Evolutionary conservation across 2,888 invertebrate genomes (phyloP).

Genomic region (Caradrina kadenii): DNA sequence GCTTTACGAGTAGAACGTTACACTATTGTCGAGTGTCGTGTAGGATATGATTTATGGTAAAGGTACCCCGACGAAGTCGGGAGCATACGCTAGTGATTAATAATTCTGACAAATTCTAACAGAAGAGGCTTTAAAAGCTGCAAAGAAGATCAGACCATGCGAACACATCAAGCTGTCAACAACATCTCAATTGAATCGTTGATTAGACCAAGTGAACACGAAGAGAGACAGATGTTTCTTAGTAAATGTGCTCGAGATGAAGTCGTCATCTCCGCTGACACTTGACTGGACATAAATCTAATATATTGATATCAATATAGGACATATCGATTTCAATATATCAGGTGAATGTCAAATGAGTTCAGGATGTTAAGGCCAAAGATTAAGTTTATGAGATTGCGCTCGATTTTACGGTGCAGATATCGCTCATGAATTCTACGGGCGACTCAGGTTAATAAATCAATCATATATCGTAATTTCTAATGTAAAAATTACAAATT

Average conservation of each 20-base stretch:
- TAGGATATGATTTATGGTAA: too few relatives aligned
- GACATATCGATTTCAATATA: slow-evolving; percentile 41
- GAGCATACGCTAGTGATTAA: not conserved
- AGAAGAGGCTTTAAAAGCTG: not conserved
- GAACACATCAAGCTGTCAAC: not conserved
- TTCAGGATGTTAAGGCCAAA: slow-evolving; percentile 22
- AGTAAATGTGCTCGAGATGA: slow-evolving; percentile 9
- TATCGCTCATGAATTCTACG: not conserved
- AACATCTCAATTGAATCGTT: not conserved
- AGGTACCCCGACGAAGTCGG: not conserved
- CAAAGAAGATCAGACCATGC: not conserved
- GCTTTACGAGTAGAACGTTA: not conserved
- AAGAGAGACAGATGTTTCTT: not conserved
- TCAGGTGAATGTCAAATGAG: slow-evolving; percentile 33
- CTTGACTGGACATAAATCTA: slow-evolving; percentile 20
- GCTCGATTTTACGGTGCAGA: not conserved
- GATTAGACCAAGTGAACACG: slow-evolving; percentile 2
- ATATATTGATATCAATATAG: slow-evolving; percentile 32
- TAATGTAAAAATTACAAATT: too few relatives aligned
- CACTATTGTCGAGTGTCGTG: not conserved
- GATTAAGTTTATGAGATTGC: not conserved
- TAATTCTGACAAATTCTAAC: too few relatives aligned
- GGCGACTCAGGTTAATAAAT: not conserved
- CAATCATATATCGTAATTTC: too few relatives aligned
- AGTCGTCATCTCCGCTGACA: slow-evolving; percentile 12